These are phyloP conservation scores for Alethe diademata DNA, from an alignment of 2,113 vertebrate species.

Conservation along the genomic window DNA sequence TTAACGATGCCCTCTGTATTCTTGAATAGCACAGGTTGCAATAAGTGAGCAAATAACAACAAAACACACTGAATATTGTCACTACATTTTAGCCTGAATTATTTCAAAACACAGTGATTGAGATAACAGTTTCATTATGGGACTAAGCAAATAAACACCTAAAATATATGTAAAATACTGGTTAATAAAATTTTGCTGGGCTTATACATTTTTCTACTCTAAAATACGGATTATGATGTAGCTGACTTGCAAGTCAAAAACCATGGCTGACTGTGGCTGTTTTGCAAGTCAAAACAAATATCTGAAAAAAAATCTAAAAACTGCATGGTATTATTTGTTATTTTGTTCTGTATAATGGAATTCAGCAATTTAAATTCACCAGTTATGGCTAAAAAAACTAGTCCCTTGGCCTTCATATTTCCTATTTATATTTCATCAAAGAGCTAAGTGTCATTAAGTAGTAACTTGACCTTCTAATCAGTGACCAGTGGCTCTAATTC, in stretches of 20 bases:
- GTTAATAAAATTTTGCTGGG: background rate
- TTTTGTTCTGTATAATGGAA: background rate
- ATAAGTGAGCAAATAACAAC: background rate
- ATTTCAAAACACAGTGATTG: background rate
- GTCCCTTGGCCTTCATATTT: background rate
- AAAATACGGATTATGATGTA: background rate
- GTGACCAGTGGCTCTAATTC: background rate
- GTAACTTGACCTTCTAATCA: background rate
- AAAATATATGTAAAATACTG: background rate
- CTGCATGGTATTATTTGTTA: background rate
- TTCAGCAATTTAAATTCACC: background rate
- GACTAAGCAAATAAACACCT: background rate
- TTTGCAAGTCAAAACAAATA: background rate
- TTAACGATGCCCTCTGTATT: background rate
- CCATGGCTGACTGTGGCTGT: background rate
- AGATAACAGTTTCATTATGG: background rate
- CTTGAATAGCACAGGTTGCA: background rate
- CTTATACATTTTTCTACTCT: background rate
- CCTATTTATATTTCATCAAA: background rate
- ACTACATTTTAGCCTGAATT: background rate
- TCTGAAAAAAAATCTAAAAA: background rate
- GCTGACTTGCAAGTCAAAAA: background rate
- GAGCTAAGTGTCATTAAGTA: background rate
- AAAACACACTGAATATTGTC: background rate
- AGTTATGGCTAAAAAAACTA: background rate